Base-by-base conservation (phyloP, 2,888 invertebrate species). In the Eugnorisma glareosa region DNA sequence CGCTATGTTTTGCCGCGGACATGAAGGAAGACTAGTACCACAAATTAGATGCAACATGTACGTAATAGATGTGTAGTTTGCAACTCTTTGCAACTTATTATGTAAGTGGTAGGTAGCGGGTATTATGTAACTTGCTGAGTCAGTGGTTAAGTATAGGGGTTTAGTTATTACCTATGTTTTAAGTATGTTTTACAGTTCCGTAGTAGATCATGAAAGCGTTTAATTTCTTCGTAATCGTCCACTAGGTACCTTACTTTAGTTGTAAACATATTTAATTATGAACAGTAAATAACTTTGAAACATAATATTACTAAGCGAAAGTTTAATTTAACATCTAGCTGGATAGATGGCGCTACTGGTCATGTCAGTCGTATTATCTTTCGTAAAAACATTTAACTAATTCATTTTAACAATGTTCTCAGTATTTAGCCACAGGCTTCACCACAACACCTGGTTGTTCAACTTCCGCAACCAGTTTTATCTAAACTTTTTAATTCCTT, bases 261-360 rank as follows among this genome's bases (percentile, higher is more conserved):
- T 31, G 2, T 48, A 24, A 37, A 43, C n/a, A 54, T 5, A 13
- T 75, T 18, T 35, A 18, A 24, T 66, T 28, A 28, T 66, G 13
- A 10, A 28, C 0, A 24, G n/a, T 48, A 31, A 7, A 40, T 11
- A 35, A 13, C 5, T 45, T 67, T 5, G 3, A 7, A 40, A 40
- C 48, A 68, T 31, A 3, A 8, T 15, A 24, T 37, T 11, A 18
- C 8, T 63, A 4, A 10, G 28, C 7, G 11, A n/a, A 31, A 24
- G n/a, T 54, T 67, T 63, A 45, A n/a, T 63, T 75, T 11, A 15
- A 15, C 45, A 15, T 24, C 4, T 1, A 24, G 18, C 24, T 63
- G 63, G 6, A 82, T 54, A 79, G 79, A 82, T 82, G 79, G 83
- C 83, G 77, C n/a, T 67, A 67, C 54, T 10, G 24, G 77, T 79